These are phyloP conservation scores for Labeo calbasu DNA, from an alignment of 2,797 vertebrate species.

Conservation along the genomic window DNA sequence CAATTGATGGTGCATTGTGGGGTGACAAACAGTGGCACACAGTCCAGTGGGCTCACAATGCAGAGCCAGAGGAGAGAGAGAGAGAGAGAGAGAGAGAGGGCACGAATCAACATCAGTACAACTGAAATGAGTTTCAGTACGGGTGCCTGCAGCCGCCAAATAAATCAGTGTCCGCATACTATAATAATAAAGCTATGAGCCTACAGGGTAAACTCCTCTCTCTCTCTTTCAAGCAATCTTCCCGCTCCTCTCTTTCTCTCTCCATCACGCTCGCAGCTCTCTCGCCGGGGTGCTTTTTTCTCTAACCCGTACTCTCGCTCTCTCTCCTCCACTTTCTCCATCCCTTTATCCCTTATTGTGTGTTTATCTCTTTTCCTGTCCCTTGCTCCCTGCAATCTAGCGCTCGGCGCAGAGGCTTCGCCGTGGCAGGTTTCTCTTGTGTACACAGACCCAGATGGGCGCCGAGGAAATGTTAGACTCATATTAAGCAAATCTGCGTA, in stretches of 20 bases:
- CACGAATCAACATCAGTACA: conserved; percentile 42
- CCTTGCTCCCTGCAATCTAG: conserved; percentile 43
- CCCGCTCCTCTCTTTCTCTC: conserved; percentile 32
- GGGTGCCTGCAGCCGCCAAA: conserved; percentile 63
- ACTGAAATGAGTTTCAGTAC: conserved; percentile 47
- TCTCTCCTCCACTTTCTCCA: conserved; percentile 57
- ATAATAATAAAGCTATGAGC: conserved; percentile 61
- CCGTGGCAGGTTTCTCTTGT: conserved; percentile 41
- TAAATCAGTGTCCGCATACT: conserved; percentile 72
- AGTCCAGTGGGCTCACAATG: conserved; percentile 56
- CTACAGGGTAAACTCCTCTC: conserved; percentile 49
- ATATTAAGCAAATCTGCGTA: conserved; percentile 48
- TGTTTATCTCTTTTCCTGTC: conserved; percentile 34
- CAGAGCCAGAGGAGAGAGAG: conserved; percentile 47
- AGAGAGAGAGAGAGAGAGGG: conserved; percentile 38
- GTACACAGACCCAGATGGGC: conserved; percentile 44
- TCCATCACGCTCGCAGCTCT: conserved; percentile 42
- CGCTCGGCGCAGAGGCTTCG: conserved; percentile 7
- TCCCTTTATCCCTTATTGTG: conserved; percentile 50
- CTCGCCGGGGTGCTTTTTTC: conserved; percentile 37
- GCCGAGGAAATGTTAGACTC: conserved; percentile 31
- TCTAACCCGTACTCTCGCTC: conserved; percentile 55
- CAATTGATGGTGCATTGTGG: conserved; percentile 56
- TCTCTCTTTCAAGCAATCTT: conserved; percentile 49
- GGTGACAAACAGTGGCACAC: conserved; percentile 54